Conservation (phyloP, 2,888 invertebrate genomes). For the Nomada ferruginata region DNA sequence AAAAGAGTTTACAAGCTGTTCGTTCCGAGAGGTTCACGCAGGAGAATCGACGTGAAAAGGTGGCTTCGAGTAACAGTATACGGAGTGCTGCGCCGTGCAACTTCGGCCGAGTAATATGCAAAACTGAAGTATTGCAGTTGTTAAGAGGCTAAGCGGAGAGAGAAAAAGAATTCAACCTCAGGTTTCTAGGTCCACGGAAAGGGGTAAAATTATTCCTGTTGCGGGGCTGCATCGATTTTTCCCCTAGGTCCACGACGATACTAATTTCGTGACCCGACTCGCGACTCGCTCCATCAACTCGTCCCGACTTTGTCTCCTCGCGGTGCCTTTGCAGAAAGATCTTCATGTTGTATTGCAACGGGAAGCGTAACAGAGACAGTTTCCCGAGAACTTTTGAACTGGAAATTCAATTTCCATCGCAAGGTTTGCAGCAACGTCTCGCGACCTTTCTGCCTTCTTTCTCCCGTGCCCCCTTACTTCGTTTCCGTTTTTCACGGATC, state of each 20-base stretch:
- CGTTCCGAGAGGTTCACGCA: constrained; percentile 13
- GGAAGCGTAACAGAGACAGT: constrained; percentile 62
- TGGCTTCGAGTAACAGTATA: not conserved
- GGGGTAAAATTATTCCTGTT: constrained; percentile 6
- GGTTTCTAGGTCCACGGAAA: not conserved
- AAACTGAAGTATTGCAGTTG: constrained; percentile 1
- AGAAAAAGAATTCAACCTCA: not conserved
- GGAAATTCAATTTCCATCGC: constrained; percentile 72
- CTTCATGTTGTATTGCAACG: constrained; percentile 49
- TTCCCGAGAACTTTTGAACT: constrained; percentile 72
- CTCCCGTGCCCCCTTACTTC: constrained; percentile 15
- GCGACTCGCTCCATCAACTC: constrained; percentile 34
- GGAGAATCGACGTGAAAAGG: constrained; percentile 25
- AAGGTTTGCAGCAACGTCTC: constrained; percentile 59
- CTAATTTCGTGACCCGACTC: constrained; percentile 39
- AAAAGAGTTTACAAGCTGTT: constrained; percentile 21
- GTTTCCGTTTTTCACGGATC: constrained; percentile 59
- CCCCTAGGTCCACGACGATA: not conserved
- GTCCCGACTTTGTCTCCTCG: constrained; percentile 32
- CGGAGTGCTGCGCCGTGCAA: not conserved
- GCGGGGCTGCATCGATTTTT: not conserved
- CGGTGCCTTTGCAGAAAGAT: constrained; percentile 50
- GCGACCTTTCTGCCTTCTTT: constrained; percentile 50
- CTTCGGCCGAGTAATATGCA: constrained; percentile 9
- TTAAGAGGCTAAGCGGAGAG: not conserved